Evolutionary conservation across 2,888 invertebrate species (phyloP).

Genomic region (Philaethria dido): DNA sequence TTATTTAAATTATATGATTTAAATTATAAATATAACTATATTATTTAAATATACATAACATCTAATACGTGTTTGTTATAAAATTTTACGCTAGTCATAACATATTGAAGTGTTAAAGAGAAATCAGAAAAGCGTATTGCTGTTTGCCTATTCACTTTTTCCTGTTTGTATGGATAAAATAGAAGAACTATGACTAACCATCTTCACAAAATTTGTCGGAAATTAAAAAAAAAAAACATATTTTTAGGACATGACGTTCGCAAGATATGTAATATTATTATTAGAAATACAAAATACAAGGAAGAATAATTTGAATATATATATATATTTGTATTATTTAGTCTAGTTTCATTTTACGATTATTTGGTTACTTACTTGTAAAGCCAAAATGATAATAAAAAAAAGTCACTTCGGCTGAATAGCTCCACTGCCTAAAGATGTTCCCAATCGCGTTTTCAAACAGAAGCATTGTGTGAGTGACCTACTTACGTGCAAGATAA

Average conservation of each 20-base stretch:
- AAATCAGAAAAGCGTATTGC: not conserved
- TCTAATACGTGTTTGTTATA: too few relatives aligned
- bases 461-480: slow-evolving; percentile 44
- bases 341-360: not conserved
- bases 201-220: not conserved
- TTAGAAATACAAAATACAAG: too few relatives aligned
- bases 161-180: not conserved
- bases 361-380: not conserved
- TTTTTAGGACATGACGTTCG: not conserved
- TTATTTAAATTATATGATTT: too few relatives aligned
- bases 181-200: not conserved
- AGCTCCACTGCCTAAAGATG: slow-evolving; percentile 8
- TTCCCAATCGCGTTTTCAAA: slow-evolving; percentile 42
- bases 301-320: too few relatives aligned
- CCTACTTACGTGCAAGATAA: slow-evolving; percentile 42
- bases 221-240: too few relatives aligned
- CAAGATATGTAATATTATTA: not conserved
- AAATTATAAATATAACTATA: too few relatives aligned
- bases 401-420: not conserved
- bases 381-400: not conserved
- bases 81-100: not conserved
- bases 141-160: too few relatives aligned
- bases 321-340: too few relatives aligned
- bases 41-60: too few relatives aligned
- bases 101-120: not conserved